Percentiles rank a stretch among this genome's conserved stretches.
These are phyloP conservation scores for Basileuterus tristriatus DNA, from an alignment of 2,797 vertebrate genomes.

Conservation along the genomic window DNA sequence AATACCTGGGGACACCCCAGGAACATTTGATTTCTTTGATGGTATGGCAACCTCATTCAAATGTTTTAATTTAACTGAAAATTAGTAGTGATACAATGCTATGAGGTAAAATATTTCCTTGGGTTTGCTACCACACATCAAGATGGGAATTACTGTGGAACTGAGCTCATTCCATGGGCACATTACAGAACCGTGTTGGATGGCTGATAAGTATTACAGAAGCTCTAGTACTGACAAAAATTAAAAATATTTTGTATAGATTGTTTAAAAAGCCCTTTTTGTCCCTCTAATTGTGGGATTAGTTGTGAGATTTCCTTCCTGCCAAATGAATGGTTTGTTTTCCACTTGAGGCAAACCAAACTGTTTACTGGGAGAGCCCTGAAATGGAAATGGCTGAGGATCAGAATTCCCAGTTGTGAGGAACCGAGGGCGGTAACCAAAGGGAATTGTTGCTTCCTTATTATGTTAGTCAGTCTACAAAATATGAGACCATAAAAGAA, in stretches of 20 bases:
- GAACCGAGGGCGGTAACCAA: background rate
- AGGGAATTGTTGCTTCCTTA: background rate
- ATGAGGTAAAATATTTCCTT: background rate
- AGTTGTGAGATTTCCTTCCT: background rate
- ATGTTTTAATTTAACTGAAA: background rate
- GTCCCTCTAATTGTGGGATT: background rate
- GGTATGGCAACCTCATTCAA: background rate
- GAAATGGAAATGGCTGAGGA: background rate
- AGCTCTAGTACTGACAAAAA: background rate
- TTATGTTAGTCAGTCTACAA: slow-evolving; percentile 29
- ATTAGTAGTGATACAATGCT: background rate
- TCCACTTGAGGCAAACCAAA: background rate
- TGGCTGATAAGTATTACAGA: background rate
- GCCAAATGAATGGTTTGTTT: background rate
- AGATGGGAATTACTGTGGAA: background rate
- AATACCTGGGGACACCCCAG: background rate
- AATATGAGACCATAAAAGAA: background rate
- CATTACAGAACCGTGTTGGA: background rate
- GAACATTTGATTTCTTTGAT: background rate
- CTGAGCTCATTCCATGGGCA: background rate
- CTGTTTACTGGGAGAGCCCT: background rate
- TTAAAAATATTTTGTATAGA: background rate
- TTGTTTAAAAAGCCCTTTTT: background rate
- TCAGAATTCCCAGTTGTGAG: background rate
- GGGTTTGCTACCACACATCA: fast-evolving